Percentiles rank a stretch among this genome's conserved stretches.
Conservation (phyloP, 1,140 invertebrate genomes). For the Papilio polyxenes region DNA sequence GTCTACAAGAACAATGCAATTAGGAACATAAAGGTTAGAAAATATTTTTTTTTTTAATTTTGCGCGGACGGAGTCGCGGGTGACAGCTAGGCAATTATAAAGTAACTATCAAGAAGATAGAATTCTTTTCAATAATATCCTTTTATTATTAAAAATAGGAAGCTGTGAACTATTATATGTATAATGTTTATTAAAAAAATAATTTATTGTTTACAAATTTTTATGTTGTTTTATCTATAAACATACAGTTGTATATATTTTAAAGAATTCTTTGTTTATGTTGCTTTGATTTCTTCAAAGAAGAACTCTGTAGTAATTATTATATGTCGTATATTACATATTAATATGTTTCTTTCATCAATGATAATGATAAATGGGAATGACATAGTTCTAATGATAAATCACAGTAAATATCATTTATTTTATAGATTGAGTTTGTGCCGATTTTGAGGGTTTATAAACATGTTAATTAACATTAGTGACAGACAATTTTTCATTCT, state of each 20-base stretch:
- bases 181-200: background rate
- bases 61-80: too few species aligned
- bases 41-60: too few species aligned
- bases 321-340: background rate
- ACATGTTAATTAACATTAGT: background rate
- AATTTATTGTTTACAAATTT: conserved; percentile 1
- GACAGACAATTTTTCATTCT: background rate
- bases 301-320: conserved; percentile 9
- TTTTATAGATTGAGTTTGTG: background rate
- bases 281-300: conserved; percentile 7
- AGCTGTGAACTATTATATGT: background rate
- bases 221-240: background rate
- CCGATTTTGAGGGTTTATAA: background rate
- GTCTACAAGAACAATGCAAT: too few species aligned
- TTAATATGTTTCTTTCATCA: conserved; percentile 6
- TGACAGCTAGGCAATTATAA: too few species aligned
- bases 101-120: background rate
- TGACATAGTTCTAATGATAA: background rate
- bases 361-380: background rate
- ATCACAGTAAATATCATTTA: background rate
- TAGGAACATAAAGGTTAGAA: too few species aligned
- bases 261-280: background rate
- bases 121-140: background rate
- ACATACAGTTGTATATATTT: background rate
- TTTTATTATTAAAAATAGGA: conserved; percentile 1